Conservation (phyloP, 2,113 vertebrate genomes). For the Mionectes macconnelli region DNA sequence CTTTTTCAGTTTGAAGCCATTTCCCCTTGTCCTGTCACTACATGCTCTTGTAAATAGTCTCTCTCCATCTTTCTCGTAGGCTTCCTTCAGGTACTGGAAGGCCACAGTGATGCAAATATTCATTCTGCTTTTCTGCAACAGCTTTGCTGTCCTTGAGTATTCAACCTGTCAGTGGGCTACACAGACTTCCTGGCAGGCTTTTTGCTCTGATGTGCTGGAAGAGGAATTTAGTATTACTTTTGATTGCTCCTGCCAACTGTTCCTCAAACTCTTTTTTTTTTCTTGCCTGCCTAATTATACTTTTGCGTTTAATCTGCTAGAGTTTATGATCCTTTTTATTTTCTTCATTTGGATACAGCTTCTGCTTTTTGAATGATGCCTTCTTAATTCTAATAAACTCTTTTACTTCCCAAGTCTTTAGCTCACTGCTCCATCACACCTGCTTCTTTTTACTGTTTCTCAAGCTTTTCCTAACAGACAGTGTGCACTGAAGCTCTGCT, state of each 20-base stretch:
- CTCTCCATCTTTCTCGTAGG: neutral
- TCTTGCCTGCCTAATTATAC: slow-evolving; percentile 24
- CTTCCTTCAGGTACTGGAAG: neutral
- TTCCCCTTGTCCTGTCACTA: neutral
- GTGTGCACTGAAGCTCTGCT: neutral
- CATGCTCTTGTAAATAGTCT: neutral
- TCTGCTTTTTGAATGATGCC: slow-evolving; percentile 58
- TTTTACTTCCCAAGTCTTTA: slow-evolving; percentile 32
- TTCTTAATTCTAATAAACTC: slow-evolving; percentile 43
- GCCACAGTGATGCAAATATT: neutral
- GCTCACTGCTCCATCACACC: neutral
- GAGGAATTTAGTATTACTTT: neutral
- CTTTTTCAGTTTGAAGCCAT: neutral
- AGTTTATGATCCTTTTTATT: slow-evolving; percentile 67
- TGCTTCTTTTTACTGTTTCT: neutral
- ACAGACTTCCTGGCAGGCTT: neutral
- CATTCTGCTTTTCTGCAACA: neutral
- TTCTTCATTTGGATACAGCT: slow-evolving; percentile 61
- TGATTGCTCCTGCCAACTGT: slow-evolving; percentile 20
- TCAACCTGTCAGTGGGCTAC: neutral
- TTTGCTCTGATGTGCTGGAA: neutral
- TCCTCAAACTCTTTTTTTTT: neutral
- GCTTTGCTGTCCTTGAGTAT: neutral
- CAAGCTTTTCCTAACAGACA: neutral
- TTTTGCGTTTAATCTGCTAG: slow-evolving; percentile 35